A percentile compares a stretch with the other conserved stretches of the same genome.
phyloP scores from a whole-genome alignment of 2,888 invertebrate species.

The Carpatolechia fugitivella region DNA sequence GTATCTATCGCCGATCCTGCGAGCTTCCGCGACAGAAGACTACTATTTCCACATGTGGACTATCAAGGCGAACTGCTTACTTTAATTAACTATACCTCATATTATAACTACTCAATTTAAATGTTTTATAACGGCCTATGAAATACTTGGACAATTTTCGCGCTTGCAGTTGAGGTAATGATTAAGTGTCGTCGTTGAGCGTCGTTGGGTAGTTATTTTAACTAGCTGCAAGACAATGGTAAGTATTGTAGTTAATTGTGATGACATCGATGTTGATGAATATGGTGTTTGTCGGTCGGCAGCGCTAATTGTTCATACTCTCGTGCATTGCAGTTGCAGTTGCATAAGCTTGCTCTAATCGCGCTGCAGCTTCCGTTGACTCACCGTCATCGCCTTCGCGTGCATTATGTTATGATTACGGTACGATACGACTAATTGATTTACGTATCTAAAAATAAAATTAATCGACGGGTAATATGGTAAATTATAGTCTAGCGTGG shows the following conservation, averaged over 20 bases:
- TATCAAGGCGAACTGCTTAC: slow-evolving; percentile 1
- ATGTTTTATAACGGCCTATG: not conserved
- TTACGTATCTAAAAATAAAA: slow-evolving; percentile 34
- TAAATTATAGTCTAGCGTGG: not conserved
- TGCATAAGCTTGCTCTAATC: slow-evolving; percentile 1
- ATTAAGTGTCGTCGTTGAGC: not conserved
- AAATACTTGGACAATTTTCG: not conserved
- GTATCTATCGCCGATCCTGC: not conserved
- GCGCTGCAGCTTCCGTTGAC: not conserved
- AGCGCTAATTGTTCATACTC: not conserved
- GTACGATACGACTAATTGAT: slow-evolving; percentile 28
- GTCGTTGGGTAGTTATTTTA: not conserved
- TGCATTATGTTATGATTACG: not conserved
- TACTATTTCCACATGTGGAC: not conserved
- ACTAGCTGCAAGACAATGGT: not conserved
- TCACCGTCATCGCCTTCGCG: not conserved
- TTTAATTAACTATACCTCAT: not conserved
- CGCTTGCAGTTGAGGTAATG: not conserved
- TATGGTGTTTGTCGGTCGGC: not conserved
- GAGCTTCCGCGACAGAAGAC: not conserved
- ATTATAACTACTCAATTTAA: not conserved
- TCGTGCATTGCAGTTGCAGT: too few relatives aligned
- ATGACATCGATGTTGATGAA: not conserved
- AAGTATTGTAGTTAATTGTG: not conserved
- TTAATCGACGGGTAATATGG: not conserved